A percentile compares a stretch with the other conserved stretches of the same genome.
Evolutionary conservation across 2,797 vertebrate genomes (phyloP).

Genomic region (Poeciliopsis presidionis): DNA sequence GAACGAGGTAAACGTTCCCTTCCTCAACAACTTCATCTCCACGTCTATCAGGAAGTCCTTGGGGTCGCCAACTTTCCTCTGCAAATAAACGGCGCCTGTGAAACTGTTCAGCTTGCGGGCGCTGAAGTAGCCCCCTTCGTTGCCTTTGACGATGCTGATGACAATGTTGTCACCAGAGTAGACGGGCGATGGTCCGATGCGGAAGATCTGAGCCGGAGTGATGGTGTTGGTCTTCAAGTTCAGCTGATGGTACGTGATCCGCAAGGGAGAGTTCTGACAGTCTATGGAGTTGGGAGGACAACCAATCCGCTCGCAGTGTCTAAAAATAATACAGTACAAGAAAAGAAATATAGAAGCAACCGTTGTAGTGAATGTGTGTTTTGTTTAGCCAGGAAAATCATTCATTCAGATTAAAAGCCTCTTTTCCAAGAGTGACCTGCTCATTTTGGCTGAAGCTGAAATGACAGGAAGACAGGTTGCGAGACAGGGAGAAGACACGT

Average conservation of each 20-base stretch:
- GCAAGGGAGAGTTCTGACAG: constrained; percentile 86
- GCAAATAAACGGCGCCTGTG: constrained; percentile 89
- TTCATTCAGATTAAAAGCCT: too few species aligned
- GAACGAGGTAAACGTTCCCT: constrained; percentile 81
- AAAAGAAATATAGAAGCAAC: not conserved
- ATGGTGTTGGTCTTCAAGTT: constrained; percentile 90
- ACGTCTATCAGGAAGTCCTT: constrained; percentile 92
- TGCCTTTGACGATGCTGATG: constrained; percentile 87
- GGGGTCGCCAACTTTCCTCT: constrained; percentile 84
- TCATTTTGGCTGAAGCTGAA: too few species aligned
- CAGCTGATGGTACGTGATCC: constrained; percentile 92
- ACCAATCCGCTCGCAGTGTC: constrained; percentile 87
- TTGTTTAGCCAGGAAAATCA: too few species aligned
- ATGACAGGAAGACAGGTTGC: too few species aligned
- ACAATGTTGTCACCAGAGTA: constrained; percentile 89
- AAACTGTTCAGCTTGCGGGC: constrained; percentile 89
- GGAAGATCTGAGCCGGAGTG: constrained; percentile 92
- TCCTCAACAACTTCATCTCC: constrained; percentile 94
- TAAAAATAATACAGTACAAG: constrained; percentile 46
- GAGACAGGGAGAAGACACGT: too few species aligned
- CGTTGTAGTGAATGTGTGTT: not conserved
- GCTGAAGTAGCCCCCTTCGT: constrained; percentile 90
- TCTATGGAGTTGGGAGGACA: constrained; percentile 85
- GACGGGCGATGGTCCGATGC: constrained; percentile 89
- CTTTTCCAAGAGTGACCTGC: too few species aligned